phyloP scores from a whole-genome alignment of 2,888 invertebrate genomes.

The Cataglyphis altisquamis region DNA sequence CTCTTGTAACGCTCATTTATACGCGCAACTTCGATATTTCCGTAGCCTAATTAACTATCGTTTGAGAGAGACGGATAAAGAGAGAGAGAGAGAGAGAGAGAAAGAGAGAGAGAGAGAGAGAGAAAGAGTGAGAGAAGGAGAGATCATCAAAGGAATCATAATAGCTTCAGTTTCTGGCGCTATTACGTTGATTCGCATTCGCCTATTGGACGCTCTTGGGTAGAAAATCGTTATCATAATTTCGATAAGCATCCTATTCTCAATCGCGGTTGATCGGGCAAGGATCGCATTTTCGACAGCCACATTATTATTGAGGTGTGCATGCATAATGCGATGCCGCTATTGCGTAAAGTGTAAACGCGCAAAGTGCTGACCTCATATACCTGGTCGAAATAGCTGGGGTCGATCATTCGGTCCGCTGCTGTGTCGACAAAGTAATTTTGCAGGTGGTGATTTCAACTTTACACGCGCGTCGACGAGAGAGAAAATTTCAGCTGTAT shows the following conservation, averaged over 20 bases:
- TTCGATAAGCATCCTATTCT: not conserved
- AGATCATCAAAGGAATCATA: slow-evolving; percentile 8
- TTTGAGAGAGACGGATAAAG: not conserved
- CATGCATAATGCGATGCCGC: not conserved
- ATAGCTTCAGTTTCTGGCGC: not conserved
- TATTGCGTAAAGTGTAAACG: not conserved
- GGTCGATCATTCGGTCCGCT: slow-evolving; percentile 16
- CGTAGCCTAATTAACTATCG: slow-evolving; percentile 40
- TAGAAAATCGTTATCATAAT: not conserved
- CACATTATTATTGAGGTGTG: not conserved
- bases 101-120: not conserved
- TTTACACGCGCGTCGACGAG: not conserved
- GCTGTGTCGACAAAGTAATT: slow-evolving; percentile 26
- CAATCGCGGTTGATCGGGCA: slow-evolving; percentile 5
- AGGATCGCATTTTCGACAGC: not conserved
- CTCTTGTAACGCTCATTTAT: slow-evolving; percentile 39
- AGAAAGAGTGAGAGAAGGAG: not conserved
- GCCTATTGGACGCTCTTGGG: not conserved
- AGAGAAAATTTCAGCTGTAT: slow-evolving; percentile 30
- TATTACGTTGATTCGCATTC: slow-evolving; percentile 6
- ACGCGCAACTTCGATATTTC: slow-evolving; percentile 29
- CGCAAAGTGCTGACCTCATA: slow-evolving; percentile 22
- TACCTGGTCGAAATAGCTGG: slow-evolving; percentile 30
- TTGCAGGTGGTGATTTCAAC: slow-evolving; percentile 39
- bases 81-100: too few species aligned